Evolutionary conservation across 2,797 vertebrate genomes (phyloP).

Genomic region (Oreochromis grahami): DNA sequence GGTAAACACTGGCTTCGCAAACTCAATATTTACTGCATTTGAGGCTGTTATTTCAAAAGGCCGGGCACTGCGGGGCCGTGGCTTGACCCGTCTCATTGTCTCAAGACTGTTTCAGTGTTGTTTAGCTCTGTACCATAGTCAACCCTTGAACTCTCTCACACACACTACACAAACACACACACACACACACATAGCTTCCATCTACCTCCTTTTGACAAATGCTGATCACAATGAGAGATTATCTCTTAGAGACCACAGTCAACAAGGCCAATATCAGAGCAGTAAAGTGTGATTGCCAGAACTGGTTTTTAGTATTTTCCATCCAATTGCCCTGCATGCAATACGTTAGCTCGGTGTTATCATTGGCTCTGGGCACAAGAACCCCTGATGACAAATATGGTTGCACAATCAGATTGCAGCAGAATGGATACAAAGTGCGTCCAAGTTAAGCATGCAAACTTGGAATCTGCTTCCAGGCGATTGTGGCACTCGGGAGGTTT

Average conservation of each 20-base stretch:
- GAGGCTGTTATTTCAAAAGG: constrained; percentile 61
- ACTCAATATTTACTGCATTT: constrained; percentile 73
- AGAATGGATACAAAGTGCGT: constrained; percentile 36
- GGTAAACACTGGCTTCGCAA: constrained; percentile 64
- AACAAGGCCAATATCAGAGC: constrained; percentile 26
- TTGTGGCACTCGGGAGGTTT: constrained; percentile 23
- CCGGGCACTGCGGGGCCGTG: constrained; percentile 8
- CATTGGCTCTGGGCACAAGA: constrained; percentile 49
- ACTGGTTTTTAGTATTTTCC: constrained; percentile 6
- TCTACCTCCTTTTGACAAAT: constrained; percentile 34
- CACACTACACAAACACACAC: constrained; percentile 3
- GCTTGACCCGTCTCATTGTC: constrained; percentile 47
- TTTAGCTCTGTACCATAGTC: constrained; percentile 37
- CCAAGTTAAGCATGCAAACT: constrained; percentile 42
- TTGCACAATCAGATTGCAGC: constrained; percentile 53
- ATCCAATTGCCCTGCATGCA: constrained; percentile 42
- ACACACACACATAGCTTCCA: constrained; percentile 10
- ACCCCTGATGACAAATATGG: constrained; percentile 54
- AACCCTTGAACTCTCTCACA: constrained; percentile 17
- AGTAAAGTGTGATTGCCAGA: neutral
- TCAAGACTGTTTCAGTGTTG: constrained; percentile 46
- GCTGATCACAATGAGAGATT: constrained; percentile 52
- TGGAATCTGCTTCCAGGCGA: constrained; percentile 14
- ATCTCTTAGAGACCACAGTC: constrained; percentile 49
- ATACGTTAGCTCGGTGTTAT: constrained; percentile 61